Conservation (phyloP, 2,888 invertebrate species). For the Parnassius mnemosyne region DNA sequence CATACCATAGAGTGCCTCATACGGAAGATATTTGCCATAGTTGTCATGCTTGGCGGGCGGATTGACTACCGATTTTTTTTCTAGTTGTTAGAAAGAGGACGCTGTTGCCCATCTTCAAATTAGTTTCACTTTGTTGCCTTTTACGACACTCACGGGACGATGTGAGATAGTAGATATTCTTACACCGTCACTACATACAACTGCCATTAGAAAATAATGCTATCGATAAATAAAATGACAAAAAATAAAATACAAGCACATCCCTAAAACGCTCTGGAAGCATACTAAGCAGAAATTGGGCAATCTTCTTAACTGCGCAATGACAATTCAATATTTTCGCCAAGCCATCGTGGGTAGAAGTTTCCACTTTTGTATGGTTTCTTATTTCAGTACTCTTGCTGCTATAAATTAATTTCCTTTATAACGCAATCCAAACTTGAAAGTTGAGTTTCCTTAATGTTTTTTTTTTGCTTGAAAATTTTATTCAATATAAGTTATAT, state of each 20-base stretch:
- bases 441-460: constrained; percentile 3
- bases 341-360: constrained; percentile 29
- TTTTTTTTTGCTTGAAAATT: constrained; percentile 14
- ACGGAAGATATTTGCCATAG: too few species aligned
- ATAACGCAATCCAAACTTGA: constrained; percentile 24
- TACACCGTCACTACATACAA: too few species aligned
- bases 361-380: constrained; percentile 23
- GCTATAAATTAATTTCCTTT: constrained; percentile 25
- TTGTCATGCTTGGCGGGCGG: too few species aligned
- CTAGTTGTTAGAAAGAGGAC: too few species aligned
- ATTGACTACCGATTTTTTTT: too few species aligned
- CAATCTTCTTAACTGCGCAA: constrained; percentile 61
- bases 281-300: constrained; percentile 58
- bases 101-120: too few species aligned
- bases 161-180: too few species aligned
- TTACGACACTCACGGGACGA: too few species aligned
- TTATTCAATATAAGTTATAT: constrained; percentile 8
- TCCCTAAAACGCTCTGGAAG: constrained; percentile 44
- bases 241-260: constrained; percentile 27
- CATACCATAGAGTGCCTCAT: too few species aligned
- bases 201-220: not conserved
- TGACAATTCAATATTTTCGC: constrained; percentile 65
- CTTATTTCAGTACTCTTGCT: constrained; percentile 14
- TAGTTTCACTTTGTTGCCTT: too few species aligned
- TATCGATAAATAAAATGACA: constrained; percentile 21